phyloP scores from a whole-genome alignment of 2,113 vertebrate genomes.

The Saguinus midas region DNA sequence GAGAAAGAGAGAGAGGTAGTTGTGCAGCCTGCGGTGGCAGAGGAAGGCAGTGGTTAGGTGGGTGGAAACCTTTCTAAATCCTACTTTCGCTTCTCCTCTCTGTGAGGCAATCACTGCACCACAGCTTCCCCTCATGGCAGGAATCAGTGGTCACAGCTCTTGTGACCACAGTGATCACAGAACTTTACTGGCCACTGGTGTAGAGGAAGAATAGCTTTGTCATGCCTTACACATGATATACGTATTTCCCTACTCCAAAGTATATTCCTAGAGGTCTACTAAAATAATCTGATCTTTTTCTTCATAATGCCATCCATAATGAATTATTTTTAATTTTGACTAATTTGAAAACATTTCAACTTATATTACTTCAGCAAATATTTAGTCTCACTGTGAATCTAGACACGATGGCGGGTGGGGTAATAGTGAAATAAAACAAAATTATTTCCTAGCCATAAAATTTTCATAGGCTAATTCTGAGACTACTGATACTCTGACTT shows the following conservation, averaged over 20 bases:
- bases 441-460: neutral
- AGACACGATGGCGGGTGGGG: neutral
- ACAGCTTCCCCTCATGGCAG: neutral
- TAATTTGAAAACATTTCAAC: conserved; percentile 39
- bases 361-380: conserved; percentile 14
- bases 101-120: neutral
- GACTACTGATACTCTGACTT: neutral
- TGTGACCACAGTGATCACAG: neutral
- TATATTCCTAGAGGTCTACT: neutral
- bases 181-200: neutral
- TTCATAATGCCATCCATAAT: neutral
- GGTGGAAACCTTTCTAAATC: neutral
- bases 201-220: neutral
- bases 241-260: neutral
- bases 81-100: neutral
- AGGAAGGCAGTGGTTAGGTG: neutral
- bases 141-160: neutral
- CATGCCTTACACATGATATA: neutral
- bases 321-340: neutral
- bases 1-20: neutral
- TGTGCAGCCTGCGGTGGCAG: neutral
- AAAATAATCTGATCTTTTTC: neutral
- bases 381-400: neutral
- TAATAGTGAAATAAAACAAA: neutral
- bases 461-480: neutral